Percentiles rank a stretch among this genome's conserved stretches.
Evolutionary conservation across 2,113 vertebrate species (phyloP).

Genomic region (Dolichotis patagonum): DNA sequence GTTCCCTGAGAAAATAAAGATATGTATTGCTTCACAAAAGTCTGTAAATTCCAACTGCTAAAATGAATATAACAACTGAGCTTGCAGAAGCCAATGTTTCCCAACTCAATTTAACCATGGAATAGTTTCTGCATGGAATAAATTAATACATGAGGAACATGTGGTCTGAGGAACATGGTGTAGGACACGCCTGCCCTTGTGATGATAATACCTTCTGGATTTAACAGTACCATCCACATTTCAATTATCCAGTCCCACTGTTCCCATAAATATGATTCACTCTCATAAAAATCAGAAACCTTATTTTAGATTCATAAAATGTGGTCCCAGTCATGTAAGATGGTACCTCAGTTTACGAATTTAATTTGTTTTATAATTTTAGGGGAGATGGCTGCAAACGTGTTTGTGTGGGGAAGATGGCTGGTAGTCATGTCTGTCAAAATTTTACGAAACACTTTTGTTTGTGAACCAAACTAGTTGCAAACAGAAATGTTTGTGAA

Average conservation of each 20-base stretch:
- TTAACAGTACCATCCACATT: not conserved
- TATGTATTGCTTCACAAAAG: not conserved
- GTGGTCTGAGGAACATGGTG: not conserved
- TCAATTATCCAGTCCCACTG: not conserved
- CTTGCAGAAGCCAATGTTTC: not conserved
- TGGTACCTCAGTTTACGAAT: not conserved
- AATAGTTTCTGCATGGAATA: not conserved
- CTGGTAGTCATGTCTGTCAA: not conserved
- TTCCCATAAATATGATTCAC: slow-evolving; percentile 29
- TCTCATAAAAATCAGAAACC: slow-evolving; percentile 58
- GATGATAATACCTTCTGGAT: not conserved
- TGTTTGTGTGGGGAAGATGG: not conserved
- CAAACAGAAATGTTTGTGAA: not conserved
- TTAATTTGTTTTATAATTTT: not conserved
- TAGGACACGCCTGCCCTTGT: not conserved
- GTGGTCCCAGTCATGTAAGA: not conserved
- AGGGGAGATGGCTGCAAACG: not conserved
- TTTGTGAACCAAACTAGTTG: not conserved
- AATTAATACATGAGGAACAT: not conserved
- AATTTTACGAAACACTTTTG: not conserved
- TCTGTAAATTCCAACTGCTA: not conserved
- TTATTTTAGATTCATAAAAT: slow-evolving; percentile 44
- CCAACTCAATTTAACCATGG: not conserved
- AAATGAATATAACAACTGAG: not conserved
- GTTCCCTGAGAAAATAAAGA: not conserved